A percentile compares a stretch with the other conserved stretches of the same genome.
phyloP scores from a whole-genome alignment of 2,113 vertebrate genomes.

The Passer montanus region DNA sequence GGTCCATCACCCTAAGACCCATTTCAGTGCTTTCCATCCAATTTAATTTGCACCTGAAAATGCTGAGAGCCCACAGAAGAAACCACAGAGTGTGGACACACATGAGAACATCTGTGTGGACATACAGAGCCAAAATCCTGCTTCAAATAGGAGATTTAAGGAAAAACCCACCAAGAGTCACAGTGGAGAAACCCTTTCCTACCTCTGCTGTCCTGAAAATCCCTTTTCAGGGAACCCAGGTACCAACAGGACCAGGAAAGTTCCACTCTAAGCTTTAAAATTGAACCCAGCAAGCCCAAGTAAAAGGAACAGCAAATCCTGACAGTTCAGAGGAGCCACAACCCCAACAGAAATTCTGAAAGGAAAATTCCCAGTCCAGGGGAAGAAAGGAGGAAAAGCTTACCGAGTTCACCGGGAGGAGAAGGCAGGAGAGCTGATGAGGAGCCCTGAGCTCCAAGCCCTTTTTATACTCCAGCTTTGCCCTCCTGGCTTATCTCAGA shows the following conservation, averaged over 20 bases:
- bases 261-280: neutral
- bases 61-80: neutral
- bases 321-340: neutral
- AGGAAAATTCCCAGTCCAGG: neutral
- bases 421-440: conserved; percentile 11
- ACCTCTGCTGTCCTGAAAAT: neutral
- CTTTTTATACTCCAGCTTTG: conserved; percentile 45
- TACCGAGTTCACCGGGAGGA: neutral
- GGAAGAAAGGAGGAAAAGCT: neutral
- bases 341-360: neutral
- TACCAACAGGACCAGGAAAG: neutral
- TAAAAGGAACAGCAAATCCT: neutral
- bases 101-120: neutral
- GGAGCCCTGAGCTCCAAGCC: neutral
- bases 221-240: neutral
- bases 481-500: conserved; percentile 28
- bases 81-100: accelerated
- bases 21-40: neutral
- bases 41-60: neutral
- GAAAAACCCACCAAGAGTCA: neutral
- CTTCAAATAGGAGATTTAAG: neutral
- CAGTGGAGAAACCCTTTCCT: accelerated
- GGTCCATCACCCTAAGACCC: neutral
- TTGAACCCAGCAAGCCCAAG: neutral
- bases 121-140: neutral